Evolutionary conservation across 2,113 vertebrate genomes (phyloP).

Genomic region (Okapia johnstoni): DNA sequence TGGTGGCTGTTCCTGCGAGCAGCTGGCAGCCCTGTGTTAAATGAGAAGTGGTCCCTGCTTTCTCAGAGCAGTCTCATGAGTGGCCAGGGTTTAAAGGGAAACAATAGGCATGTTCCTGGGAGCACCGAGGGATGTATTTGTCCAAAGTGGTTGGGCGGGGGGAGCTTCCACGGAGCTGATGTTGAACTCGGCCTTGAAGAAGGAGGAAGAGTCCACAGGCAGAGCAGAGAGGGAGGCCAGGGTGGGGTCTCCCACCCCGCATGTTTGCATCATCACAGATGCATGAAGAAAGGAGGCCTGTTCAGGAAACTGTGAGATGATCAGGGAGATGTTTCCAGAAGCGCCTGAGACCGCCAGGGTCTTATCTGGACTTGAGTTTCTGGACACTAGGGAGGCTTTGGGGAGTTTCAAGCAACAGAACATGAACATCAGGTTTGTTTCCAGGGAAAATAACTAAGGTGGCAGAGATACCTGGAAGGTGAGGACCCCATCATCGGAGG

Average conservation of each 20-base stretch:
- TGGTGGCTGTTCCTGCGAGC: rapidly evolving
- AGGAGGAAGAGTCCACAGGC: neutral
- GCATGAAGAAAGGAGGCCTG: neutral
- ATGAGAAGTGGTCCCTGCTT: rapidly evolving
- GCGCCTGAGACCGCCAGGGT: neutral
- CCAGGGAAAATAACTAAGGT: neutral
- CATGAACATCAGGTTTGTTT: neutral
- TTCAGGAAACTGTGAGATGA: neutral
- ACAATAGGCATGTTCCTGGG: neutral
- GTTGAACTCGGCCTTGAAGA: neutral
- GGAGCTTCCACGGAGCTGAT: neutral
- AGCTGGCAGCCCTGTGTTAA: neutral
- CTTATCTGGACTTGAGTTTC: neutral
- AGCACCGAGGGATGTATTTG: neutral
- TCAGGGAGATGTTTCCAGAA: neutral
- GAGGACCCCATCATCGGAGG: neutral
- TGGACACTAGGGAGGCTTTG: neutral
- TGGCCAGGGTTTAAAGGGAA: rapidly evolving
- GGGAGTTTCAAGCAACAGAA: neutral
- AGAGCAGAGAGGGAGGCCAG: no score
- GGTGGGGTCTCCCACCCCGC: neutral
- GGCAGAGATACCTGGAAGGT: neutral
- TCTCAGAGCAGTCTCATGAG: neutral
- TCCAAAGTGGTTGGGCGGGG: neutral
- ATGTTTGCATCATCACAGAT: rapidly evolving